Conservation (phyloP, 2,888 invertebrate species). For the Hartigia nigra region DNA sequence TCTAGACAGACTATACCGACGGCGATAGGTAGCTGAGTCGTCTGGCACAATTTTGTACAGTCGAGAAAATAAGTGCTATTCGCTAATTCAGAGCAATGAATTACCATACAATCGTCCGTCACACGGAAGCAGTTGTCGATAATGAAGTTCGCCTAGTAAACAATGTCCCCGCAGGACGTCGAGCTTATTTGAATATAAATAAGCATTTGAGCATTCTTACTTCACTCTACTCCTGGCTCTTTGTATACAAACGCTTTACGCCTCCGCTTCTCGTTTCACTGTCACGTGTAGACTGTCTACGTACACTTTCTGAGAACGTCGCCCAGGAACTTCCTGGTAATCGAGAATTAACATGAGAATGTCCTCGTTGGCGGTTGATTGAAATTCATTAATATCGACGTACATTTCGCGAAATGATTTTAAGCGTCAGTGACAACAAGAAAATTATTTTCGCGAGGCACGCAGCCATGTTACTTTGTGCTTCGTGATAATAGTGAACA, state of each 20-base stretch:
- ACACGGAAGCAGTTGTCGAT: background rate
- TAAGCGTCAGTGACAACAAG: background rate
- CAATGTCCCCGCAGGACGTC: constrained; percentile 7
- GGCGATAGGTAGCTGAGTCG: background rate
- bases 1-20: background rate
- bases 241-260: background rate
- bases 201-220: background rate
- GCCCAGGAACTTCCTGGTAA: background rate
- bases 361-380: background rate
- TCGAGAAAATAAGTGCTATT: background rate
- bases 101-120: constrained; percentile 3
- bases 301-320: background rate
- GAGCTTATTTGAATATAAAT: constrained; percentile 8
- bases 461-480: background rate
- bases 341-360: constrained; percentile 7
- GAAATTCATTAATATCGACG: constrained; percentile 2
- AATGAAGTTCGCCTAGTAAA: background rate
- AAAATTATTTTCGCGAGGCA: background rate
- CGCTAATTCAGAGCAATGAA: constrained; percentile 3
- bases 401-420: background rate
- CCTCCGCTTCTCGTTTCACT: background rate
- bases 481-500: background rate
- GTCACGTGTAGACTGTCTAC: background rate
- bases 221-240: background rate
- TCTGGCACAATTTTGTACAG: background rate